Evolutionary conservation across 2,797 vertebrate species (phyloP), one percentile per base, ranked within the genome.

Genomic region (Lacerta bilineata): DNA sequence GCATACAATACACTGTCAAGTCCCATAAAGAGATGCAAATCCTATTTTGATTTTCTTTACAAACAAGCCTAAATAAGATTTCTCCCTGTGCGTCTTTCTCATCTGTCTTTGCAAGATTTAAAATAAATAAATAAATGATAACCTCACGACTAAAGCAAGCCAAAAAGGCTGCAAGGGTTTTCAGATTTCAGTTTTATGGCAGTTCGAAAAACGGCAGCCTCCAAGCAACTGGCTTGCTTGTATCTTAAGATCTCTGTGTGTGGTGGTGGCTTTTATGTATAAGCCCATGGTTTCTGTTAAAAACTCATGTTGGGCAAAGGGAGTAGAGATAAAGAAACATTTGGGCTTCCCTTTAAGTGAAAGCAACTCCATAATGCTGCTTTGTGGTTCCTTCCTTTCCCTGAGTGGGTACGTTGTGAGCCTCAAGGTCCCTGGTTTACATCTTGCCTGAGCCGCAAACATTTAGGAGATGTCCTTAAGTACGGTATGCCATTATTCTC

Each of bases 21-120:
- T 86, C 72, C 93, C 88, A 80, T 89, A 91, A 95, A 91, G 91
- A 92, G 41, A 91, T 94, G 92, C 93, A 94, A 86, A 93, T 95
- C 85, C 89, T 86, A 80, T 92, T 94, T 88, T 75, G 69, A 90
- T 85, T 83, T 85, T 74, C 74, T 81, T 86, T 69, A 75, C 72
- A 76, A 69, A 77, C 88, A n/a, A 25, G 91, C 46, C 66, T 69
- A 84, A 84, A 68, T 88, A 88, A 43, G 81, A 72, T 84, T 71
- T 84, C 29, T 29, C 29, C 33, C 41, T 41, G 59, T 76, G 64
- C 9, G 25, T 55, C 55, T 74, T 6, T 18, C 23, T 83, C 87
- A 88, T 83, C 72, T 88, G 43, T 29, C 69, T 95, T 93, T 0
- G 0, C 61, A 85, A 89, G 79, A 23, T 88, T 78, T 23, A 46